Evolutionary conservation across 2,888 invertebrate genomes (phyloP).

Genomic region (Orthosia cruda): DNA sequence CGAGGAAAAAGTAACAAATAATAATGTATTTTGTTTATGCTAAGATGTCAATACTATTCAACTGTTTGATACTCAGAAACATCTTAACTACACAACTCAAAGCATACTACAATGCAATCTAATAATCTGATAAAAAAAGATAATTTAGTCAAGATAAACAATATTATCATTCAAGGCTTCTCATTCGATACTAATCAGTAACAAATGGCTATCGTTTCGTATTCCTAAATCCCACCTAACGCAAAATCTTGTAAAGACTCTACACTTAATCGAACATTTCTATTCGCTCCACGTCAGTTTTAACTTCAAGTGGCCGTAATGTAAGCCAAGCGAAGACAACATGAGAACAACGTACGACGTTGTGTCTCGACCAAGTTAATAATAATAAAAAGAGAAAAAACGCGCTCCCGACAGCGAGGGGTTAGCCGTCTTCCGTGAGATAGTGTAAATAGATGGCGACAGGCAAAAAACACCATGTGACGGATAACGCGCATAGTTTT

Average conservation of each 20-base stretch:
- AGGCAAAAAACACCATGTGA: conserved; percentile 78
- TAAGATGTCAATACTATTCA: background rate
- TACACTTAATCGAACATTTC: conserved; percentile 61
- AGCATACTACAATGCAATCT: background rate
- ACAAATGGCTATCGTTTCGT: conserved; percentile 24
- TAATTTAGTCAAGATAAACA: conserved; percentile 31
- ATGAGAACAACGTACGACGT: conserved; percentile 53
- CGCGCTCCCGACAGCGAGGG: conserved; percentile 83
- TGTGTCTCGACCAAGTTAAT: conserved; percentile 84
- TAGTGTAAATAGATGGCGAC: conserved; percentile 74
- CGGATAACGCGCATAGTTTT: conserved; percentile 66
- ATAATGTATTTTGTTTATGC: no score
- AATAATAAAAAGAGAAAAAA: conserved; percentile 91
- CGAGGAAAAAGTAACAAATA: background rate
- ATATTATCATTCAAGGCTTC: conserved; percentile 53
- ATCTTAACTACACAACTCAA: conserved; percentile 8
- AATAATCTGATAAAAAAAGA: conserved; percentile 32
- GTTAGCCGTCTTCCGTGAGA: conserved; percentile 87
- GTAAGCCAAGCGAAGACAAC: conserved; percentile 48
- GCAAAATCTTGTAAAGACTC: conserved; percentile 45
- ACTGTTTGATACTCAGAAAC: background rate
- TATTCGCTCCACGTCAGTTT: conserved; percentile 70
- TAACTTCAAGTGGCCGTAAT: conserved; percentile 62
- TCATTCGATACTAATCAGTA: conserved; percentile 39
- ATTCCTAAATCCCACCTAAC: conserved; percentile 16